Conservation (phyloP, 2,797 vertebrate species). For the Pteronotus mesoamericanus region DNA sequence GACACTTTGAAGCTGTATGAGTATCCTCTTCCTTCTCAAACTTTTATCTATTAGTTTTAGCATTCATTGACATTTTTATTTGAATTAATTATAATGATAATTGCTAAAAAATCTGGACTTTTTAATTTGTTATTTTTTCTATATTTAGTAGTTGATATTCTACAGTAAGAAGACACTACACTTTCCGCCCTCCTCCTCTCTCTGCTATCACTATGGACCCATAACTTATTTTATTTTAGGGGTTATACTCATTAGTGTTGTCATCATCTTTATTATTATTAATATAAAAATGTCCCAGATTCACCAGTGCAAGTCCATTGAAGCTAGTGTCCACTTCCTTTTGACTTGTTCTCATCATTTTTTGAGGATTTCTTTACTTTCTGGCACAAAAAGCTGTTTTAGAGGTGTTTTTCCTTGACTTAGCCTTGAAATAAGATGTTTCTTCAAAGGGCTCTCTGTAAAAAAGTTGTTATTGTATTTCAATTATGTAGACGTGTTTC, state of each 20-base stretch:
- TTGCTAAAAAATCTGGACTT: not conserved
- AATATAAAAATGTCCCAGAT: not conserved
- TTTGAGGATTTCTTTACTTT: not conserved
- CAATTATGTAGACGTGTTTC: not conserved
- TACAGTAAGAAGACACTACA: not conserved
- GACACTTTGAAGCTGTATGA: not conserved
- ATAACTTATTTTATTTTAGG: slow-evolving; percentile 17
- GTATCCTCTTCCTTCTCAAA: not conserved
- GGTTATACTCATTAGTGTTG: not conserved
- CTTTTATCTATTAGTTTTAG: slow-evolving; percentile 24
- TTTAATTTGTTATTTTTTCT: not conserved
- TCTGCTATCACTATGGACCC: not conserved
- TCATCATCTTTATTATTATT: not conserved
- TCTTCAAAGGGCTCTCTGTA: not conserved
- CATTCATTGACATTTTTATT: not conserved
- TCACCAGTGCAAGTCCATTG: not conserved
- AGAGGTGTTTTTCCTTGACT: not conserved
- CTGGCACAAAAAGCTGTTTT: not conserved
- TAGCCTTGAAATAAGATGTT: not conserved
- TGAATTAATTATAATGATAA: not conserved
- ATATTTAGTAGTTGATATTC: slow-evolving; percentile 4
- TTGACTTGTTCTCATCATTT: not conserved
- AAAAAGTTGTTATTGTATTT: not conserved
- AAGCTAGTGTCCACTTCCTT: not conserved
- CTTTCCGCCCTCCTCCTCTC: not conserved